These are phyloP conservation scores for Polylopha cassiicola DNA, from an alignment of 2,888 invertebrate genomes.

Conservation along the genomic window DNA sequence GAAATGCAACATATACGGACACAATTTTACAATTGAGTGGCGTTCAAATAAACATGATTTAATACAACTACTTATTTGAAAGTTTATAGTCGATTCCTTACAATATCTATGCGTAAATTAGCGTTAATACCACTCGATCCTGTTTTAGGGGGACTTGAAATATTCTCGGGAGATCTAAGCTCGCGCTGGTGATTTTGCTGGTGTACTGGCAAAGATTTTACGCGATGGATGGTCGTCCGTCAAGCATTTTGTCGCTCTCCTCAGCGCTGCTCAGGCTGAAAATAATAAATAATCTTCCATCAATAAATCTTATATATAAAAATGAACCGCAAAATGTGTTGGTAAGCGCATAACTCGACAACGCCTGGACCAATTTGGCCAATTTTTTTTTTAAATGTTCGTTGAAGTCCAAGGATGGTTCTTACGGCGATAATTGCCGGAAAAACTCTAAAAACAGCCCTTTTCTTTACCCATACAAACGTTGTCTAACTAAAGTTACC, in stretches of 20 bases:
- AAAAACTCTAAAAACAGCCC: too few species aligned
- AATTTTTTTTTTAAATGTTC: too few species aligned
- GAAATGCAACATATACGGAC: conserved; percentile 58
- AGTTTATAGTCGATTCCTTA: conserved; percentile 18
- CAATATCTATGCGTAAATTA: conserved; percentile 17
- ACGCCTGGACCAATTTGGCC: too few species aligned
- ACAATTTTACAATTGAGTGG: conserved; percentile 38
- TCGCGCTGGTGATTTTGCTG: conserved; percentile 29
- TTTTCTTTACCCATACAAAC: too few species aligned
- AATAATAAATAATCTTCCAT: conserved; percentile 34
- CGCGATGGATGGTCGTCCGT: conserved; percentile 84
- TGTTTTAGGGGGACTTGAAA: conserved; percentile 41
- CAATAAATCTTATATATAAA: background rate
- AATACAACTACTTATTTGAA: conserved; percentile 37
- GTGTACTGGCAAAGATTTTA: conserved; percentile 36
- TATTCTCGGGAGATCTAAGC: conserved; percentile 45
- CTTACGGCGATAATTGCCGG: too few species aligned
- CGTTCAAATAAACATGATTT: conserved; percentile 40
- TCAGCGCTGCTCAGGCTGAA: conserved; percentile 81
- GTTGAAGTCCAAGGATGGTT: too few species aligned
- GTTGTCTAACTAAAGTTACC: too few species aligned
- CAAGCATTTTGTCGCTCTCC: conserved; percentile 86
- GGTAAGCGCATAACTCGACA: too few species aligned
- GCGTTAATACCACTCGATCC: conserved; percentile 39
- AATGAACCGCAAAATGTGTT: conserved; percentile 1